Base-by-base conservation (phyloP, 2,797 vertebrate genomes). In the Ateles fusciceps region DNA sequence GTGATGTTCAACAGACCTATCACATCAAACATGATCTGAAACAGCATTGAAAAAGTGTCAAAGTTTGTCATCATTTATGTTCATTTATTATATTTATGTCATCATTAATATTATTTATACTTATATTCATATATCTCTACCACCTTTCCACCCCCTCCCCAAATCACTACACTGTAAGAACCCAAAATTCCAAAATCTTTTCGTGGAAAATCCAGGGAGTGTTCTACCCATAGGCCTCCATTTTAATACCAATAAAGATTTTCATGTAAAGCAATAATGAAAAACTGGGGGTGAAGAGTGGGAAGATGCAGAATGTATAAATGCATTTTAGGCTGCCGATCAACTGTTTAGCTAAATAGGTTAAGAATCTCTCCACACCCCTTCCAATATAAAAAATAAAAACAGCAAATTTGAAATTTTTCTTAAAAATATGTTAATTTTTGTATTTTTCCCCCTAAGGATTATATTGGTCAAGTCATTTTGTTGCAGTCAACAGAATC, bases 191-290 rank as follows among this genome's bases (percentile, higher is more conserved):
- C 48, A 76, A 91, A 95, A 55, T 76, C 14, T 89, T 89, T 72
- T 57, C 24, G 83, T 50, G 52, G 52, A 85, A 96, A 93, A 71
- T 95, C 21, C 7, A 68, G 24, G 55, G 46, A 80, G 1, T 36
- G 4, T 85, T 52, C 50, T 9, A 89, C 5, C 30, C 28, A 15
- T 21, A 39, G 15, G 24, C 4, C 64, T 71, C 28, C 68, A 33
- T 79, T 92, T 89, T 83, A 85, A 90, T 84, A 17, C 48, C 79
- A 85, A 36, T 71, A 83, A 71, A 95, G 21, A 87, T 74, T 92
- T 46, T 13, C 30, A 46, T 88, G 19, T 57, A 79, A 91, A 95
- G 21, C 22, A 96, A 84, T 64, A 92, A 85, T 76, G 48, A 46
- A 81, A 96, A 64, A 46, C 36, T 61, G 30, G 55, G 74, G n/a